Percentiles rank a stretch among this genome's conserved stretches.
These are phyloP conservation scores for Myrmecobius fasciatus DNA, from an alignment of 2,113 vertebrate species.

Conservation along the genomic window DNA sequence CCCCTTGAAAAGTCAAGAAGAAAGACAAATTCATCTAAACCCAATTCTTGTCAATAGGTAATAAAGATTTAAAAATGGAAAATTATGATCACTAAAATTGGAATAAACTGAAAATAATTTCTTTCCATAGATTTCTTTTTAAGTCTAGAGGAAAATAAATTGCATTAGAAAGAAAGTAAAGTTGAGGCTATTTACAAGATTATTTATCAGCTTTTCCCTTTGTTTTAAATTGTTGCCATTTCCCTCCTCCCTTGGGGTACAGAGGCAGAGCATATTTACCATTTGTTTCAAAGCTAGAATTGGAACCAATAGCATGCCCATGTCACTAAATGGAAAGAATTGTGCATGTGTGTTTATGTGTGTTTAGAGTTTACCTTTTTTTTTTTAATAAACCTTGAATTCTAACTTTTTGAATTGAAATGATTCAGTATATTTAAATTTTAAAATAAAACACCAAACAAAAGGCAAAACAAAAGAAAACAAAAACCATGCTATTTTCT, in stretches of 20 bases:
- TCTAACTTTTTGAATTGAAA: neutral
- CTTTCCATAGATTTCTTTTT: conserved; percentile 18
- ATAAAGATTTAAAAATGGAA: conserved; percentile 22
- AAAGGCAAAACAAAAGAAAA: neutral
- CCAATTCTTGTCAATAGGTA: neutral
- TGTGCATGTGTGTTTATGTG: neutral
- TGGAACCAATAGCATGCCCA: neutral
- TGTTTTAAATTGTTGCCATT: neutral
- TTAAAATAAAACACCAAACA: neutral
- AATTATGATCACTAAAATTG: neutral
- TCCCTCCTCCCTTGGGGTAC: neutral
- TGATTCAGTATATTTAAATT: neutral
- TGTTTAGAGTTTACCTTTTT: neutral
- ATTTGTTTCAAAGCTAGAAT: neutral
- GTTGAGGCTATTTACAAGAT: neutral
- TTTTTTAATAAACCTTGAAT: neutral
- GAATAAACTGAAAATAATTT: neutral
- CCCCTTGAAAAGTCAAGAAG: neutral
- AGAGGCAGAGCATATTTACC: neutral
- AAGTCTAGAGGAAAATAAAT: neutral
- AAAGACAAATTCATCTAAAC: neutral
- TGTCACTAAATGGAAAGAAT: neutral
- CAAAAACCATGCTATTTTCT: neutral
- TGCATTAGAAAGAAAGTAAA: conserved; percentile 29
- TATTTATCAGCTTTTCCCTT: neutral